These are phyloP conservation scores for Ceratina calcarata DNA, from an alignment of 1,140 invertebrate genomes.

Conservation along the genomic window DNA sequence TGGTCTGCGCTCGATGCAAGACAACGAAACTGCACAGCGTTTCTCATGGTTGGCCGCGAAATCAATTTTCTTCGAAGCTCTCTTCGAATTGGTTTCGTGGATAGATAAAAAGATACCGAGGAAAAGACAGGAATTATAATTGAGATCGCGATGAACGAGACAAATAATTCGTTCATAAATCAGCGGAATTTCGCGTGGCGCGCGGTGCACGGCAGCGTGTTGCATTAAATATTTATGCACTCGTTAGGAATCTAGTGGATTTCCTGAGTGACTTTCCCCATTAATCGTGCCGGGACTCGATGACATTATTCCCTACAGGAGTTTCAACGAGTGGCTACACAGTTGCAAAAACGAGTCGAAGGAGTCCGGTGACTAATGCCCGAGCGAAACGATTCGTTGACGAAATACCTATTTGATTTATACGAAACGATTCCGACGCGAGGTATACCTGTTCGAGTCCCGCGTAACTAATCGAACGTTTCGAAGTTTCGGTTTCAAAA, in stretches of 20 bases:
- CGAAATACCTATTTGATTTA: no score
- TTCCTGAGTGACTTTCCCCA: slow-evolving; percentile 32
- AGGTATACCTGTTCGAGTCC: no score
- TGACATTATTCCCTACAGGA: slow-evolving; percentile 29
- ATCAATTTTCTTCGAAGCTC: neutral
- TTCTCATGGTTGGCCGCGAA: neutral
- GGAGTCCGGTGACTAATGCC: slow-evolving; percentile 29
- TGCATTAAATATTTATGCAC: slow-evolving; percentile 49
- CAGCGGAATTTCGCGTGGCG: slow-evolving; percentile 32
- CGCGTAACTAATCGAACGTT: no score
- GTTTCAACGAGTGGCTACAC: slow-evolving; percentile 20
- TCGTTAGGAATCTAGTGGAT: slow-evolving; percentile 34
- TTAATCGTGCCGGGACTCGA: slow-evolving; percentile 34
- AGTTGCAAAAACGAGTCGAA: slow-evolving; percentile 21
- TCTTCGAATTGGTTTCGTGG: no score
- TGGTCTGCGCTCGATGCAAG: slow-evolving; percentile 9
- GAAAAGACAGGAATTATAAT: neutral
- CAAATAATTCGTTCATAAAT: slow-evolving; percentile 42
- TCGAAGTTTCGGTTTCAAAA: no score
- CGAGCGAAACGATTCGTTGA: slow-evolving; percentile 12
- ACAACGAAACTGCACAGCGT: neutral
- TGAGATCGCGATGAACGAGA: slow-evolving; percentile 18
- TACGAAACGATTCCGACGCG: no score
- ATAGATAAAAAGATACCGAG: neutral
- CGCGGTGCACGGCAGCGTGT: neutral